Percentiles rank a stretch among this genome's conserved stretches.
These are phyloP conservation scores for Plecotus auritus DNA, from an alignment of 2,113 vertebrate genomes.

Conservation along the genomic window DNA sequence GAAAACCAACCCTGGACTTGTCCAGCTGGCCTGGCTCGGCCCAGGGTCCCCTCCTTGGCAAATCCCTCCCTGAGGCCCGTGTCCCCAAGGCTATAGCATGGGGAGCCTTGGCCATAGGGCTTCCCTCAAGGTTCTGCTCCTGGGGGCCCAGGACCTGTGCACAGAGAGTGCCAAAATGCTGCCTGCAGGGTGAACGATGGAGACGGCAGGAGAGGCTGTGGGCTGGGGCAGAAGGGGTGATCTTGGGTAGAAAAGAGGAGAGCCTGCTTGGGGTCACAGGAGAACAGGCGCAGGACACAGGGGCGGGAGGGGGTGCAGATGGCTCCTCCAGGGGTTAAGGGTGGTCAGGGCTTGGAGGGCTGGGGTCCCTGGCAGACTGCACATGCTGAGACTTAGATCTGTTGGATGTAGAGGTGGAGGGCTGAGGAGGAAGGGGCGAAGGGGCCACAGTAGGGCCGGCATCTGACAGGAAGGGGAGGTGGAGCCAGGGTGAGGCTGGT, in stretches of 20 bases:
- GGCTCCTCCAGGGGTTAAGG: neutral
- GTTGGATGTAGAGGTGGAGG: neutral
- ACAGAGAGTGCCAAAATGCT: neutral
- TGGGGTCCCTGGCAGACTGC: neutral
- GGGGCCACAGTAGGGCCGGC: neutral
- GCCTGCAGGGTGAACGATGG: neutral
- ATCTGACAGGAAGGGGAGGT: too few species aligned
- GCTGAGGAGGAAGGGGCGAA: neutral
- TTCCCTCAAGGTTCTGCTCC: neutral
- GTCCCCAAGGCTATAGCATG: neutral
- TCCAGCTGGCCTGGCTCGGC: neutral
- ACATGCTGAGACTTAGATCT: neutral
- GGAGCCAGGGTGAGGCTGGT: neutral
- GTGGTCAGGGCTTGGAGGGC: neutral
- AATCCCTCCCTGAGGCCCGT: accelerated
- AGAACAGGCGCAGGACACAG: neutral
- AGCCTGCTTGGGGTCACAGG: neutral
- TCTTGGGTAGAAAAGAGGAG: neutral
- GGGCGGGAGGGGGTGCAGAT: too few species aligned
- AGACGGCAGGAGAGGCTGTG: neutral
- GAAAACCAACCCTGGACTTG: accelerated
- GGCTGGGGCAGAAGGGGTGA: neutral
- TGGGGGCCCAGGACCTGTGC: neutral
- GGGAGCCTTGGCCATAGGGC: neutral
- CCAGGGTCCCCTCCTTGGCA: neutral